Percentiles rank a stretch among this genome's conserved stretches.
phyloP scores from a whole-genome alignment of 1,140 invertebrate species.

The Bradysia coprophila region DNA sequence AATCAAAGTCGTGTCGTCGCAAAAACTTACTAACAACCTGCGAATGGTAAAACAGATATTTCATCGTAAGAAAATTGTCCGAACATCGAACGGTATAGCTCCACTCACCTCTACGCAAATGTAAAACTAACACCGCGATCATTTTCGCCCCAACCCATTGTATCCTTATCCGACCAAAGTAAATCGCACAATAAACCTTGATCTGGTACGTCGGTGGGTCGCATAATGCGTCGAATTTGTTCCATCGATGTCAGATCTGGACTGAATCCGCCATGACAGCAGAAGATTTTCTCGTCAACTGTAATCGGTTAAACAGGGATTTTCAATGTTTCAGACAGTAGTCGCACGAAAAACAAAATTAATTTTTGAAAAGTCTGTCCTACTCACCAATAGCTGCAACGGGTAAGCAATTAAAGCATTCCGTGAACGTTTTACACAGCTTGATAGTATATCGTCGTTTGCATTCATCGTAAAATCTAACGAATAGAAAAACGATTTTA shows the following conservation, averaged over 20 bases:
- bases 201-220: constrained; percentile 84
- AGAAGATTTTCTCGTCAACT: constrained; percentile 81
- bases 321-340: too few relatives aligned
- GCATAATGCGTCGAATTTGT: constrained; percentile 79
- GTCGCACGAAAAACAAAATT: too few relatives aligned
- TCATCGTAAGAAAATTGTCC: too few relatives aligned
- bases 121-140: constrained; percentile 79
- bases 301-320: too few relatives aligned
- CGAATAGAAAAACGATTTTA: constrained; percentile 5
- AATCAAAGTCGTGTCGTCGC: constrained; percentile 65
- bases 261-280: constrained; percentile 68
- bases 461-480: constrained; percentile 76
- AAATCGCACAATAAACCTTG: constrained; percentile 71
- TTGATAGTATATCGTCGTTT: constrained; percentile 68
- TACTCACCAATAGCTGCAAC: constrained; percentile 67
- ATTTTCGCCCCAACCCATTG: constrained; percentile 63
- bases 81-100: too few relatives aligned
- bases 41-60: too few relatives aligned
- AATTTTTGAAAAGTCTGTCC: too few relatives aligned
- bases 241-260: constrained; percentile 86
- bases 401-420: constrained; percentile 78
- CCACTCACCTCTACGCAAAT: too few relatives aligned
- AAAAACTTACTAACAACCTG: constrained; percentile 40
- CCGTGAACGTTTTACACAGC: constrained; percentile 75
- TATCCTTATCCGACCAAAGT: constrained; percentile 80